Evolutionary conservation across 2,888 invertebrate species (phyloP).

Genomic region (Cryptophagus acutangulus): DNA sequence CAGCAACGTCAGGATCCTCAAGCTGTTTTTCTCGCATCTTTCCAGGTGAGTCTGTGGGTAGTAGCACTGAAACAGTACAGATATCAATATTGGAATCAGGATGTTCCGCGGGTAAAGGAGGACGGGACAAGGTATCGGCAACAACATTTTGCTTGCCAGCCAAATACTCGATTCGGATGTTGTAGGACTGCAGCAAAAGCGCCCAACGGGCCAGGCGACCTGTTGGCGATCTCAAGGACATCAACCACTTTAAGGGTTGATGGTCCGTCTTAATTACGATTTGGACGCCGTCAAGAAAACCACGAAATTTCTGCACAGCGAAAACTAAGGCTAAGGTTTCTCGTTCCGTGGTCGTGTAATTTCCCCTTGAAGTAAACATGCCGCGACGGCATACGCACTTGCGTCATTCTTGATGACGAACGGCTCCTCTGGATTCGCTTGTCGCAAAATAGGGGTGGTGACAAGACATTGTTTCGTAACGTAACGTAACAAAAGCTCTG

Average conservation of each 20-base stretch:
- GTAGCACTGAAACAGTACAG: too few species aligned
- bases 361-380: conserved; percentile 22
- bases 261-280: conserved; percentile 46
- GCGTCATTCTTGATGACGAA: conserved; percentile 28
- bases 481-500: conserved; percentile 16
- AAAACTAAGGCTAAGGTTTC: conserved; percentile 33
- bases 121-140: conserved; percentile 19
- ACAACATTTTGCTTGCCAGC: conserved; percentile 17
- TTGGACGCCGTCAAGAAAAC: conserved; percentile 40
- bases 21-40: conserved; percentile 19
- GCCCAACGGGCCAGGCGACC: conserved; percentile 48
- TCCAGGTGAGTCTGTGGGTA: neutral
- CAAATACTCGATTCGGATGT: conserved; percentile 24
- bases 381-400: conserved; percentile 18
- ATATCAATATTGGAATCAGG: conserved; percentile 6
- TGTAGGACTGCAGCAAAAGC: conserved; percentile 40
- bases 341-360: conserved; percentile 28
- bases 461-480: conserved; percentile 19
- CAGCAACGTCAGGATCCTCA: conserved; percentile 23
- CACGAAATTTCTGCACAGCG: conserved; percentile 38
- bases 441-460: conserved; percentile 22
- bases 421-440: conserved; percentile 18
- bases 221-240: conserved; percentile 33
- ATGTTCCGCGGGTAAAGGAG: conserved; percentile 3
- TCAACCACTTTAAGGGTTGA: conserved; percentile 47